A percentile compares a stretch with the other conserved stretches of the same genome.
phyloP scores from a whole-genome alignment of 2,113 vertebrate genomes.

The Sula dactylatra region DNA sequence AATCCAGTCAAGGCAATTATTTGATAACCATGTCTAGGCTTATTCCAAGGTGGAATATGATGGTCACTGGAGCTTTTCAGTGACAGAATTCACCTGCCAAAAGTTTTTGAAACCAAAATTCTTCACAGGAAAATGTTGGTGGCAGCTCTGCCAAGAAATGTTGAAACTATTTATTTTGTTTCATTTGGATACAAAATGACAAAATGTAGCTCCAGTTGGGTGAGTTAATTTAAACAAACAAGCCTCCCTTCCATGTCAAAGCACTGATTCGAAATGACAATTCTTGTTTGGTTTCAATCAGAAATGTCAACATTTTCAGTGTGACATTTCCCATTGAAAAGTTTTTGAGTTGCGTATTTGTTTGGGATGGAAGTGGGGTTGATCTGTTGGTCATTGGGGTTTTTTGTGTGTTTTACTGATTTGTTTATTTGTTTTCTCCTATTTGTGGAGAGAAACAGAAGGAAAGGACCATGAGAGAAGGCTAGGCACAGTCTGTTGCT shows the following conservation, averaged over 20 bases:
- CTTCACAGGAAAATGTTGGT: not conserved
- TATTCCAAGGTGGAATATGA: not conserved
- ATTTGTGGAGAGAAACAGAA: rapidly evolving
- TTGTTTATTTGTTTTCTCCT: not conserved
- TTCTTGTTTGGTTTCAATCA: constrained; percentile 22
- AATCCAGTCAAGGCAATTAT: not conserved
- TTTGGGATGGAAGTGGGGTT: not conserved
- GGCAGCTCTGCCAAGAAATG: not conserved
- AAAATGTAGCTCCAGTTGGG: not conserved
- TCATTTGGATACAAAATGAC: not conserved
- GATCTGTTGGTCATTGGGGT: not conserved
- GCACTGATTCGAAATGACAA: not conserved
- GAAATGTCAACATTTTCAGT: not conserved
- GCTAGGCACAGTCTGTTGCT: not conserved
- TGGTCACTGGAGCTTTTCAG: not conserved
- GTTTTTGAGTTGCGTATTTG: not conserved
- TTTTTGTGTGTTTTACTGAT: not conserved
- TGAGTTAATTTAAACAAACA: constrained; percentile 13
- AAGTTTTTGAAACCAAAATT: not conserved
- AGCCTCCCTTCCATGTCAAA: not conserved
- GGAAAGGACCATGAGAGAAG: not conserved
- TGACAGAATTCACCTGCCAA: not conserved
- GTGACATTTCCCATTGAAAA: not conserved
- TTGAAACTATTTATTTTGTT: not conserved
- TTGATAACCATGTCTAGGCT: not conserved